These are phyloP conservation scores for Calliphora vicina DNA, from an alignment of 1,140 invertebrate genomes.

Conservation along the genomic window DNA sequence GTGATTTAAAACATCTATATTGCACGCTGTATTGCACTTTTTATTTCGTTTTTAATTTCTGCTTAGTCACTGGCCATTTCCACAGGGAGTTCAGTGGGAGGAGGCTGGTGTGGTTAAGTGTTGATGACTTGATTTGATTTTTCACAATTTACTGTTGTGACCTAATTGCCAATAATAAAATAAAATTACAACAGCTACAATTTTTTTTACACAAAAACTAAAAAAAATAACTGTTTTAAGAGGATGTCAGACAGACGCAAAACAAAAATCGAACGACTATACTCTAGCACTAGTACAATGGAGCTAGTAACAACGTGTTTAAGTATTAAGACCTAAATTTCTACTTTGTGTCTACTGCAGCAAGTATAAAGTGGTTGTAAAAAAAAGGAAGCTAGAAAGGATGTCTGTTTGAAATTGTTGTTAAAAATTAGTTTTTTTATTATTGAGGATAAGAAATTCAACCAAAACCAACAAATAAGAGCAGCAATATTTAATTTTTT, in stretches of 20 bases:
- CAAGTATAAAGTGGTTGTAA: too few relatives aligned
- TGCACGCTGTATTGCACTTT: not conserved
- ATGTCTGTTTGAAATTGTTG: not conserved
- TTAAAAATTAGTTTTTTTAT: not conserved
- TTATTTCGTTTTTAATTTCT: not conserved
- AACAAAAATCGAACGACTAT: not conserved
- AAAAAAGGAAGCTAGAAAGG: not conserved
- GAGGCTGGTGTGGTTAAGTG: not conserved
- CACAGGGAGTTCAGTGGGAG: too few relatives aligned
- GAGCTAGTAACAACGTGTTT: not conserved
- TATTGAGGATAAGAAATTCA: too few relatives aligned
- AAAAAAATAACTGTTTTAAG: not conserved
- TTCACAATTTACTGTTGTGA: constrained; percentile 19
- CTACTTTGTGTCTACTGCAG: not conserved
- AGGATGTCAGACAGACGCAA: not conserved
- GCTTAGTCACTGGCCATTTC: too few relatives aligned
- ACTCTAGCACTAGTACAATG: too few relatives aligned
- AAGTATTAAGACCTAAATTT: constrained; percentile 17
- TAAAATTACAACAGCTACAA: not conserved
- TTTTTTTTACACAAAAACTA: not conserved
- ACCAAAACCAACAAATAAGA: too few relatives aligned
- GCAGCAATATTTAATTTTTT: too few relatives aligned
- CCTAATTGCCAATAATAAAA: constrained; percentile 20
- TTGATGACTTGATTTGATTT: constrained; percentile 16
- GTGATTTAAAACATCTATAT: not conserved